Base-by-base conservation (phyloP, 37 sponge, comb jelly and placozoan species). In the Ianthella basta region DNA sequence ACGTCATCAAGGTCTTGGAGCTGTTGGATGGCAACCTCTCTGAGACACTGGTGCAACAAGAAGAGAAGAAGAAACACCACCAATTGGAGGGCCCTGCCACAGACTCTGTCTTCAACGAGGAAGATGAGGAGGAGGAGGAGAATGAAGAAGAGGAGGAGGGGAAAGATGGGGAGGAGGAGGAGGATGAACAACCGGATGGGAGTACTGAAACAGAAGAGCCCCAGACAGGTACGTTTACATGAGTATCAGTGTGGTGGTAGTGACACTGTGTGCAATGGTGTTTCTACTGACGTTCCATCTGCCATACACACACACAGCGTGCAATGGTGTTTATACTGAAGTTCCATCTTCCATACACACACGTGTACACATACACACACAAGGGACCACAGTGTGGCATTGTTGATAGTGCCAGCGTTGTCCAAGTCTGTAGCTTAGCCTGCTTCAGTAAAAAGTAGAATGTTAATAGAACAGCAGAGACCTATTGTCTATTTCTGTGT, bases 1-100 rank as follows among this genome's bases (percentile, higher is more conserved):
- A 75, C 16, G 24, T 75, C 24, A 15, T 41, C 15, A 32, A 36
- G 40, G 78, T 75, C 18, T 24, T 75, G 33, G 38, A 75, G 78
- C 10, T 75, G 21, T 8, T 75, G n/a, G 25, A 32, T 41, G 78
- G 78, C 37, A 75, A 75, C 78, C 41, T 75, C 25, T 24, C 38
- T 75, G 78, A 75, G 23, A 1, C n/a, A 40, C 37, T 75, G 20
- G 39, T 18, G 29, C 24, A 29, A 6, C 6, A 44, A 44, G 33
- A 69, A 4, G 34, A 30, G 19, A 33, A 69, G 1, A 29, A 30
- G 70, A 32, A n/a, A 6, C 34, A 15, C 35, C 1, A 50, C 14
- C 78, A 75, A 6, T 29, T 4, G 4, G 29, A 27, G 64, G 64
- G 10, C 3, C 64, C 64, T 61, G 29, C 64, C 10, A 13, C 29